A percentile compares a stretch with the other conserved stretches of the same genome.
These are phyloP conservation scores for Branchellion lobata DNA, from an alignment of 2,888 invertebrate genomes.

Conservation along the genomic window DNA sequence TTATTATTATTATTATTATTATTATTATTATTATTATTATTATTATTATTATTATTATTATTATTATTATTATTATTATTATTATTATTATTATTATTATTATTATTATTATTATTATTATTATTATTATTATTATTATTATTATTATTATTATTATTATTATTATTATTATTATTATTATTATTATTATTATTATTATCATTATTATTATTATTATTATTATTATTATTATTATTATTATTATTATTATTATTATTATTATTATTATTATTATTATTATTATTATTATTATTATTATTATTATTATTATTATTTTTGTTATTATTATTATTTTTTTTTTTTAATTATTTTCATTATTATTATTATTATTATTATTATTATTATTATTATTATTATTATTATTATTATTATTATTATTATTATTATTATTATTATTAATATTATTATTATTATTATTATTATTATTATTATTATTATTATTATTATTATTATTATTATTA, in stretches of 20 bases:
- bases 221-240: neutral
- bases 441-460: too few species aligned
- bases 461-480: too few species aligned
- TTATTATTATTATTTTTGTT: neutral
- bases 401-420: too few species aligned
- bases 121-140: neutral
- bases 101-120: neutral
- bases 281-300: neutral
- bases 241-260: neutral
- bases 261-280: neutral
- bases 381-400: too few species aligned
- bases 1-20: too few species aligned
- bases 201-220: neutral
- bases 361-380: too few species aligned
- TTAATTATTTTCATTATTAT: neutral
- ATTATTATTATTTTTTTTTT: neutral
- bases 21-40: neutral
- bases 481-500: too few species aligned
- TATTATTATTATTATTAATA: too few species aligned
- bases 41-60: neutral
- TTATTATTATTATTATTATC: neutral
- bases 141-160: neutral
- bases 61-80: neutral
- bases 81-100: neutral
- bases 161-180: neutral